phyloP scores from a whole-genome alignment of 2,888 invertebrate genomes.

The Cephus nigrinus region DNA sequence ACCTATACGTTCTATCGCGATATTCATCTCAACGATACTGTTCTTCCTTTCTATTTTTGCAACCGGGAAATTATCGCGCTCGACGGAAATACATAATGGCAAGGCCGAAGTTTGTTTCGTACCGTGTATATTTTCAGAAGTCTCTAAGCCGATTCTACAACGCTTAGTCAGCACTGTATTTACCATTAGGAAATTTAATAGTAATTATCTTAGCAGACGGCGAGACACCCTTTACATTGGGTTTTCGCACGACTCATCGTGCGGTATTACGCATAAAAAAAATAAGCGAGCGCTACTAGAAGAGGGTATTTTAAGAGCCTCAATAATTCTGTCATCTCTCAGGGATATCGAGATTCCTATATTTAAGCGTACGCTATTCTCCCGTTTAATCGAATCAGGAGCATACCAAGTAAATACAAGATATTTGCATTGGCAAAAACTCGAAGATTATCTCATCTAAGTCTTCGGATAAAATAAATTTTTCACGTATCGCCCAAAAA shows the following conservation, averaged over 20 bases:
- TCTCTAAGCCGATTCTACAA: background rate
- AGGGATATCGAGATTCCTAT: background rate
- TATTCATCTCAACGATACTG: background rate
- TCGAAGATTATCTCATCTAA: background rate
- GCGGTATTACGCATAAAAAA: background rate
- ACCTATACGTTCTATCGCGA: background rate
- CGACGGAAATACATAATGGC: background rate
- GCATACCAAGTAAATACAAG: background rate
- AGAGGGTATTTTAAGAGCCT: background rate
- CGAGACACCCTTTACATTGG: background rate
- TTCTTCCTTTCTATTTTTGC: background rate
- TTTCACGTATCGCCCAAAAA: background rate
- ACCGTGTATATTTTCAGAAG: background rate
- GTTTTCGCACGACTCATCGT: background rate
- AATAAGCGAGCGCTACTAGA: background rate
- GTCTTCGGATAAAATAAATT: background rate
- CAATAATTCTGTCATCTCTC: background rate
- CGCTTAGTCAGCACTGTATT: background rate
- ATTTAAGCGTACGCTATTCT: background rate
- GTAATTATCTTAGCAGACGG: background rate
- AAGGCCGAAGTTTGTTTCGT: background rate
- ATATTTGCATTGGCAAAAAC: background rate
- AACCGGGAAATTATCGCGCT: background rate
- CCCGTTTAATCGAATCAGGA: background rate
- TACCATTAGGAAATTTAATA: background rate